These are phyloP conservation scores for Eupithecia inturbata DNA, from an alignment of 2,888 invertebrate genomes.

Conservation along the genomic window DNA sequence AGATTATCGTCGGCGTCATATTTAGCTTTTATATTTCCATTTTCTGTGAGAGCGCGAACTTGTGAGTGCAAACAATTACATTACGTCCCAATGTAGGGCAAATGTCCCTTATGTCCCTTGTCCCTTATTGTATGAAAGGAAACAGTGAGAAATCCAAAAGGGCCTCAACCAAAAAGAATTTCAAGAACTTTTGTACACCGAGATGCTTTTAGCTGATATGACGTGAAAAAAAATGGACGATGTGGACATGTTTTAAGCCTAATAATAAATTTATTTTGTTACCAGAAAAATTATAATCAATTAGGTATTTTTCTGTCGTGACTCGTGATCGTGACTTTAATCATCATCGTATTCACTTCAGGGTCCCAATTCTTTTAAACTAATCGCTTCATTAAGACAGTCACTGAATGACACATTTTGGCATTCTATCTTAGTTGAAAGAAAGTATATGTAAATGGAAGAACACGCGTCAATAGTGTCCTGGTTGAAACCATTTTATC, in stretches of 20 bases:
- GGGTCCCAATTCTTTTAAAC: background rate
- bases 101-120: background rate
- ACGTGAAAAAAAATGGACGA: background rate
- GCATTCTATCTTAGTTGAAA: too few relatives aligned
- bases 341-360: too few relatives aligned
- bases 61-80: conserved; percentile 4
- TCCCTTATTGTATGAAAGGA: background rate
- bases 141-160: conserved; percentile 1
- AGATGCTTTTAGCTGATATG: background rate
- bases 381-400: background rate
- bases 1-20: conserved; percentile 18
- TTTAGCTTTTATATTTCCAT: conserved; percentile 6
- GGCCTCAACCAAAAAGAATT: background rate
- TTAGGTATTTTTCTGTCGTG: background rate
- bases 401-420: background rate
- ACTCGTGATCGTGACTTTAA: too few relatives aligned
- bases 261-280: background rate
- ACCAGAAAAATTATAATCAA: background rate
- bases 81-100: background rate
- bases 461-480: background rate
- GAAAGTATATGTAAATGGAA: too few relatives aligned
- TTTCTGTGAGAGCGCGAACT: background rate
- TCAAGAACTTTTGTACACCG: background rate
- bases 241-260: background rate
- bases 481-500: background rate